Conservation (phyloP, 2,113 vertebrate species). For the Micromys minutus region DNA sequence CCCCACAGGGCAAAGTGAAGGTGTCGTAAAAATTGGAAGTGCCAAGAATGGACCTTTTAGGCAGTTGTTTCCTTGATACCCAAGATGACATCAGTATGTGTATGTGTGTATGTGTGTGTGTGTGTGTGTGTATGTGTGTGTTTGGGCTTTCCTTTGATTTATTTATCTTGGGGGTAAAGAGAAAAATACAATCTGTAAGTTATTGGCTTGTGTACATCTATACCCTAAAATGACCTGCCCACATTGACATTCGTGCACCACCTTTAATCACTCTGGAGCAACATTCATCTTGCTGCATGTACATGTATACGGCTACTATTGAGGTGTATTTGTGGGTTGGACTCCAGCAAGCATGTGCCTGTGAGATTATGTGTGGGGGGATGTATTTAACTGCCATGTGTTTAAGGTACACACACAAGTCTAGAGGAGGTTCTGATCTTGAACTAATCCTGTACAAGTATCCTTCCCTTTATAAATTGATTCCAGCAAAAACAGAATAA, state of each 20-base stretch:
- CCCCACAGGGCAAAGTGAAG: slow-evolving; percentile 95
- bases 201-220: slow-evolving; percentile 69
- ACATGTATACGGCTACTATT: slow-evolving; percentile 67
- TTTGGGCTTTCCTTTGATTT: slow-evolving; percentile 77
- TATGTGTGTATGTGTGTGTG: not conserved
- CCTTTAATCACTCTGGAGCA: slow-evolving; percentile 56
- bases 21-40: slow-evolving; percentile 88
- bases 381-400: slow-evolving; percentile 47
- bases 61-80: slow-evolving; percentile 81
- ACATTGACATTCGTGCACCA: slow-evolving; percentile 42
- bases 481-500: slow-evolving; percentile 57
- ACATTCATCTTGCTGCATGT: slow-evolving; percentile 80
- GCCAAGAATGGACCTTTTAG: slow-evolving; percentile 80
- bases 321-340: slow-evolving; percentile 72
- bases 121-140: not conserved
- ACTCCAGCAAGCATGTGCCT: slow-evolving; percentile 72
- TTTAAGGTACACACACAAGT: not conserved
- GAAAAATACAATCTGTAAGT: slow-evolving; percentile 70
- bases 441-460: slow-evolving; percentile 61
- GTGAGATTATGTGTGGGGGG: slow-evolving; percentile 48
- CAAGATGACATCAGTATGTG: slow-evolving; percentile 73
- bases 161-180: slow-evolving; percentile 80
- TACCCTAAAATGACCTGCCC: slow-evolving; percentile 65
- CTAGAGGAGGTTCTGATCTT: slow-evolving; percentile 45
- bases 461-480: slow-evolving; percentile 49